Percentiles rank a stretch among this genome's conserved stretches.
phyloP scores from a whole-genome alignment of 2,113 vertebrate genomes.

The Apteryx owenii region DNA sequence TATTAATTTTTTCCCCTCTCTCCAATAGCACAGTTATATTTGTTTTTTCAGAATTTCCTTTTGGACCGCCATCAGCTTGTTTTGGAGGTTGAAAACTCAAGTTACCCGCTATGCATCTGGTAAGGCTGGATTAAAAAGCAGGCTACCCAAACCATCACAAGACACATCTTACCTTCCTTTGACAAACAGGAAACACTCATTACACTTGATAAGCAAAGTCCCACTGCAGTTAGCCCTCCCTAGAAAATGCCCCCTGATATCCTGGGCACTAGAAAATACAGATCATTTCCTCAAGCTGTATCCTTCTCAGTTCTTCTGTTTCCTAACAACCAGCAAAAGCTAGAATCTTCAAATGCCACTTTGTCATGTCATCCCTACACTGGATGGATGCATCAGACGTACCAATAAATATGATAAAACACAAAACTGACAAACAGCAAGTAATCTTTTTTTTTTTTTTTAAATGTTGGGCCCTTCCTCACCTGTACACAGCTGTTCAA shows the following conservation, averaged over 20 bases:
- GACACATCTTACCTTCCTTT: neutral
- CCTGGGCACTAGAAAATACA: neutral
- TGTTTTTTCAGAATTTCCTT: neutral
- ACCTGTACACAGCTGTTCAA: neutral
- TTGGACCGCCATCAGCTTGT: neutral
- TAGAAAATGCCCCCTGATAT: neutral
- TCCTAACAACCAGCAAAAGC: neutral
- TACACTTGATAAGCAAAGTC: neutral
- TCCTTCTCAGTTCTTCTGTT: neutral
- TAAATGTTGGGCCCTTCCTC: neutral
- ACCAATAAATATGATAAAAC: neutral
- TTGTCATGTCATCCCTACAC: neutral
- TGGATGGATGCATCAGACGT: neutral
- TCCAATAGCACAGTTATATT: neutral
- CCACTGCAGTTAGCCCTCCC: neutral
- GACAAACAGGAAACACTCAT: neutral
- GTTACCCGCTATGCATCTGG: neutral
- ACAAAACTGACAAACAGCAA: neutral
- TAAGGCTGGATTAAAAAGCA: neutral
- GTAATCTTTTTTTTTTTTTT: neutral
- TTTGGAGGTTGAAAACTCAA: neutral
- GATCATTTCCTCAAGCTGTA: neutral
- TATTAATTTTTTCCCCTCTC: neutral
- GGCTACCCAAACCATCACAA: neutral
- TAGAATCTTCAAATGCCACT: neutral